Percentiles rank a stretch among this genome's conserved stretches.
Conservation (phyloP, 2,113 vertebrate species). For the Thunnus thynnus region DNA sequence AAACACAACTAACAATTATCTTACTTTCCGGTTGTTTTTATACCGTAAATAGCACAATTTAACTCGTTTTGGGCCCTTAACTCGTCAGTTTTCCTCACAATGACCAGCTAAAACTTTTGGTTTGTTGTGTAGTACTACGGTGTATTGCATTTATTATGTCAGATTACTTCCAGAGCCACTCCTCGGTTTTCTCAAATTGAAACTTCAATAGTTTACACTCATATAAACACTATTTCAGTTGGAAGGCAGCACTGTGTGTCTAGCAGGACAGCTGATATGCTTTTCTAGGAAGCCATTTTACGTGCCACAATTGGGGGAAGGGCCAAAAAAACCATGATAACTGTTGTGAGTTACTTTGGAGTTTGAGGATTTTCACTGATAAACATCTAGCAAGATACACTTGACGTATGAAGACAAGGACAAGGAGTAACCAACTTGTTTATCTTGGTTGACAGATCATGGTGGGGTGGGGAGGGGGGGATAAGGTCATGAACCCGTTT, state of each 20-base stretch:
- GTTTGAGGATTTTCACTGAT: constrained; percentile 30
- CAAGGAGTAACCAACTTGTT: constrained; percentile 30
- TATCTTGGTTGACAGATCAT: constrained; percentile 45
- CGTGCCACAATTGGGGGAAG: constrained; percentile 72
- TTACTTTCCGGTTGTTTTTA: background rate
- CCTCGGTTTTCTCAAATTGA: background rate
- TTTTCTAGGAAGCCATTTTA: constrained; percentile 82
- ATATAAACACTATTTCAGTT: background rate
- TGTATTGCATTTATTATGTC: background rate
- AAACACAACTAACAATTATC: background rate
- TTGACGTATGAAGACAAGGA: background rate
- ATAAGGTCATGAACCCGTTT: constrained; percentile 67
- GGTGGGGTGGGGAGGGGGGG: background rate
- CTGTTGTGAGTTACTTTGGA: constrained; percentile 54
- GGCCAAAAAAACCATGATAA: constrained; percentile 64
- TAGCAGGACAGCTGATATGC: constrained; percentile 66
- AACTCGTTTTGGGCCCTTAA: background rate
- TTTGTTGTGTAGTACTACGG: constrained; percentile 28
- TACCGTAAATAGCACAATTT: background rate
- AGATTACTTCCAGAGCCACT: background rate
- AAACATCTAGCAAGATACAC: background rate
- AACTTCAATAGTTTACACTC: background rate
- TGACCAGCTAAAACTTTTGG: constrained; percentile 59
- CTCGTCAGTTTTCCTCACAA: background rate
- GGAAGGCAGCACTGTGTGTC: constrained; percentile 31